Evolutionary conservation across 2,888 invertebrate genomes (phyloP).

Genomic region (Volucella inflata): DNA sequence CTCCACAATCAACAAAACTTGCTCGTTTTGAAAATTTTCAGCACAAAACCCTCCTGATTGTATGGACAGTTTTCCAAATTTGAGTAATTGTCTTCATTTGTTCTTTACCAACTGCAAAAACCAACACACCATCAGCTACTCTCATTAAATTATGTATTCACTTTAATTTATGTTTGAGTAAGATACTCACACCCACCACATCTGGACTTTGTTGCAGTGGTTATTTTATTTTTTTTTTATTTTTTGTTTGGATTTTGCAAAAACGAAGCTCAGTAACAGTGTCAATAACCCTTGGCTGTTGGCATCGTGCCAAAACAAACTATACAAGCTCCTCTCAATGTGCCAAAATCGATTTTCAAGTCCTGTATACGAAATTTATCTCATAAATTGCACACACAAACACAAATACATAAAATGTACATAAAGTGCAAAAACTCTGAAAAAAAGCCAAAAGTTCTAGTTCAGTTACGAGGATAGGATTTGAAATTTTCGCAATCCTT

Average conservation of each 20-base stretch:
- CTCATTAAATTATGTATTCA: too few species aligned
- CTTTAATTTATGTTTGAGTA: too few species aligned
- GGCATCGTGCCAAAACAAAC: slow-evolving; percentile 43
- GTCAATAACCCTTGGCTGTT: slow-evolving; percentile 64
- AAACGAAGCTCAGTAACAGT: slow-evolving; percentile 6
- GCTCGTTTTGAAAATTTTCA: too few species aligned
- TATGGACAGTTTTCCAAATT: too few species aligned
- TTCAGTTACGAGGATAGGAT: slow-evolving; percentile 48
- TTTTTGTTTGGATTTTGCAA: too few species aligned
- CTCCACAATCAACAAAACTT: too few species aligned
- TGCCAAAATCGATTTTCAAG: slow-evolving; percentile 55
- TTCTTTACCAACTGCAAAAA: too few species aligned
- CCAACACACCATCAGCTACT: too few species aligned
- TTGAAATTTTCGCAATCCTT: slow-evolving; percentile 43
- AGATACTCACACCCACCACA: background rate
- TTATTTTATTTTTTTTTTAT: slow-evolving; percentile 5
- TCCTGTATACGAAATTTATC: slow-evolving; percentile 54
- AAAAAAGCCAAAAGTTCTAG: slow-evolving; percentile 63
- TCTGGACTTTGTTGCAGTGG: slow-evolving; percentile 26
- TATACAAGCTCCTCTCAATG: background rate
- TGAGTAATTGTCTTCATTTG: too few species aligned
- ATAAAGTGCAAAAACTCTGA: slow-evolving; percentile 1
- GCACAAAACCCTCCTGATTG: too few species aligned
- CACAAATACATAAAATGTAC: background rate
- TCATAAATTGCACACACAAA: slow-evolving; percentile 44